Base-by-base conservation (phyloP, 2,797 vertebrate genomes). In the Typhlichthys eigenmanni region DNA sequence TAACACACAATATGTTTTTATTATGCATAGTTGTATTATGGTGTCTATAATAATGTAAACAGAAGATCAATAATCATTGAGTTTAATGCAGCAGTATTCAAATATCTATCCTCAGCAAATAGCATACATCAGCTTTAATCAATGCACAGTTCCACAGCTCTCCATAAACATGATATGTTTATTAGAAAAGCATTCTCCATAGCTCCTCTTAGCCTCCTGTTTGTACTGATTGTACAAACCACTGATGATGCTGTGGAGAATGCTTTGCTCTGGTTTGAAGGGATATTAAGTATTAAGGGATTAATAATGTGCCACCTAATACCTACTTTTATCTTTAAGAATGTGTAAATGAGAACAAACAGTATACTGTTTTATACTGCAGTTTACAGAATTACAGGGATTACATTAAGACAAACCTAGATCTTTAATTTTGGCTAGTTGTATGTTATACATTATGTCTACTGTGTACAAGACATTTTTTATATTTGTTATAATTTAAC, bases 31-130 rank as follows among this genome's bases (percentile, higher is more conserved):
- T 55, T 52, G 55, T 51, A 47, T 59, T 51, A 34, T 55, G 12
- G 53, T 48, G 43, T 65, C 68, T 64, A 14, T 47, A 17, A 68
- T 71, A 73, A 38, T 76, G 58, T 75, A 10, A 73, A 55, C 45
- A 48, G 80, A 80, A 72, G 34, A 64, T 51, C 46, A 59, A 70
- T 24, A 69, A 29, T 29, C 24, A 73, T 69, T 45, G 1, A 50
- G 32, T 43, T 43, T 68, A 29, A 32, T 61, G 58, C 62, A 66
- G 85, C 81, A 85, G 81, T 81, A 66, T 62, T 9, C 66, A 80
- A 79, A 86, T 60, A 77, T 81, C 69, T 47, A 82, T 88, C 76
- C 79, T 81, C 79, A 82, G 83, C 79, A 79, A 76, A 84, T 83
- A 77, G 79, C 80, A 74, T 53, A 65, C 75, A 71, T 78, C 72